phyloP scores from a whole-genome alignment of 2,888 invertebrate species.

The Rhingia campestris region DNA sequence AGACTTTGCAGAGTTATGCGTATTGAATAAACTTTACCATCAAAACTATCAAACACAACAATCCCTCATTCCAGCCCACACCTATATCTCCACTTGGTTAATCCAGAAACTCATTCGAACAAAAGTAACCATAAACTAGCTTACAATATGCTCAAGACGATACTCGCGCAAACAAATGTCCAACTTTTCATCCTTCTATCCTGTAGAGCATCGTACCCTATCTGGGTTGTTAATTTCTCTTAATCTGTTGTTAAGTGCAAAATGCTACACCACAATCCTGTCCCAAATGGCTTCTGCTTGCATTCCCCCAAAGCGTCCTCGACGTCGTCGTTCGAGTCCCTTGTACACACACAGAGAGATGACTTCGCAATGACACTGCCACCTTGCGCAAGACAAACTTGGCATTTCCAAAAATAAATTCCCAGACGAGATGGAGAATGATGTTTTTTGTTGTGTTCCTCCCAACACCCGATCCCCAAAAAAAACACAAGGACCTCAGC shows the following conservation, averaged over 20 bases:
- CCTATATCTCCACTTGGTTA: conserved; percentile 13
- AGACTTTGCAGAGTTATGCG: too few species aligned
- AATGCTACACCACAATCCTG: conserved; percentile 61
- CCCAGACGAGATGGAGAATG: conserved; percentile 55
- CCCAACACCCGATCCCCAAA: too few species aligned
- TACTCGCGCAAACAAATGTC: conserved; percentile 18
- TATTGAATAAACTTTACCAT: too few species aligned
- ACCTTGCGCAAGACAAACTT: conserved; percentile 20
- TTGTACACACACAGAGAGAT: too few species aligned
- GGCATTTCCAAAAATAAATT: conserved; percentile 53
- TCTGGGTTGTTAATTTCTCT: conserved; percentile 57
- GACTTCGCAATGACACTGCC: too few species aligned
- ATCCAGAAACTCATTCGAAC: conserved; percentile 14
- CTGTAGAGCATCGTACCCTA: conserved; percentile 47
- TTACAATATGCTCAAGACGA: conserved; percentile 8
- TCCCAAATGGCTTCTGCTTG: conserved; percentile 49
- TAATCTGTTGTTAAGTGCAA: conserved; percentile 72
- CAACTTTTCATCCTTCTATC: conserved; percentile 22
- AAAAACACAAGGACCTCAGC: conserved; percentile 22
- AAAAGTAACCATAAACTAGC: conserved; percentile 3
- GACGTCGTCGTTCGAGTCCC: too few species aligned
- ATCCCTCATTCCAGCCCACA: neutral
- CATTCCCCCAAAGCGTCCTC: conserved; percentile 10
- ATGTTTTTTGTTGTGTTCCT: conserved; percentile 3
- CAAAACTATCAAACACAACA: neutral